Base-by-base conservation (phyloP, 2,113 vertebrate species). In the Eurypyga helias region DNA sequence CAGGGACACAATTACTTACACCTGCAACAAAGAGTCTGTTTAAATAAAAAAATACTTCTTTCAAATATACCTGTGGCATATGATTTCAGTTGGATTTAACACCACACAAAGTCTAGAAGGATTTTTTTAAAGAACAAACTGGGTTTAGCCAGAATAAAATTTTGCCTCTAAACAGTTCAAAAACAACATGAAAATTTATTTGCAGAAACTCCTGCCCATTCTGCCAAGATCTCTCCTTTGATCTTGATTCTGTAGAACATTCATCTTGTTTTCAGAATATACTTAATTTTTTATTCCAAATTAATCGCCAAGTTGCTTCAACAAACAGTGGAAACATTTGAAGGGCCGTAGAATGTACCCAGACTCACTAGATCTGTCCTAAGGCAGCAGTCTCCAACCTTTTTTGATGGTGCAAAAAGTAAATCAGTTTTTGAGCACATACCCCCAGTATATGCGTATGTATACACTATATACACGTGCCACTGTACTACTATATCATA, bases 401-500 rank as follows among this genome's bases (percentile, higher is more conserved):
- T 45, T 45, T 64, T 20, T 31, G 13, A 43, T 9, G 7, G 21
- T 0, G 1, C 43, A 84, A 71, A 55, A 71, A 49, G 11, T 34
- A 38, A 72, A 49, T 3, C n/a, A 11, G 16, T 25, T 55, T 71
- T 55, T 57, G 49, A 64, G 58, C 41, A 49, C 4, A 6, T 8
- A 28, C 9, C 8, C 64, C 28, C n/a, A 41, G 41, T 25, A 55
- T 17, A 48, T 48, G 7, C 0, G 0, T 36, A 57, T 41, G 46
- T 46, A 38, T 46, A 71, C 61, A 48, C 54, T 41, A 18, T 8
- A 70, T 7, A 52, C 14, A 7, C 10, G 11, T 36, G 26, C 17
- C 36, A 31, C 28, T 83, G 28, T 49, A 64, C 46, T 69, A 62
- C 38, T 41, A 12, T 15, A 70, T 46, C 64, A 77, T 11, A 33